phyloP scores from a whole-genome alignment of 92 coral and sea anemone species.

The Phenganax subtilis region DNA sequence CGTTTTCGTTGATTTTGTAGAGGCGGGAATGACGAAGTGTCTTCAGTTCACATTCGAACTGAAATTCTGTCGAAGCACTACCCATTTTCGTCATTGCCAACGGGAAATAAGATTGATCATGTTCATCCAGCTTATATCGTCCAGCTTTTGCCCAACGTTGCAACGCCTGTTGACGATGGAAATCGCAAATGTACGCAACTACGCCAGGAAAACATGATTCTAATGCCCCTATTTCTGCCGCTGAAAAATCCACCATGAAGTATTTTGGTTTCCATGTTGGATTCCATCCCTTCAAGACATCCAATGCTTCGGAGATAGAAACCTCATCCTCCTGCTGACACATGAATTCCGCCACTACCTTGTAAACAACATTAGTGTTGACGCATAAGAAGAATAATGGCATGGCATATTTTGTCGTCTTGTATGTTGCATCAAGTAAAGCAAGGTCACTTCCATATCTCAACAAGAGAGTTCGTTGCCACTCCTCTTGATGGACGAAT shows the following conservation, averaged over 20 bases:
- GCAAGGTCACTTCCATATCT: slow-evolving; percentile 16
- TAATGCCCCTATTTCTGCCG: slow-evolving; percentile 48
- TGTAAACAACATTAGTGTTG: slow-evolving; percentile 15
- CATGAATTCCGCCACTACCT: slow-evolving; percentile 10
- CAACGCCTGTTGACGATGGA: slow-evolving; percentile 48
- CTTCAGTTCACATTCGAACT: slow-evolving; percentile 3
- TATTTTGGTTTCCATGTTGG: slow-evolving; percentile 45
- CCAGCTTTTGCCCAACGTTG: slow-evolving; percentile 39
- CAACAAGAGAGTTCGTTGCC: slow-evolving; percentile 2
- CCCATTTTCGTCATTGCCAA: slow-evolving; percentile 15
- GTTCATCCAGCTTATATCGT: slow-evolving; percentile 24
- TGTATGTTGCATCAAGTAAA: slow-evolving; percentile 14
- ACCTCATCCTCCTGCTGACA: slow-evolving; percentile 12
- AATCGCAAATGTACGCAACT: slow-evolving; percentile 50
- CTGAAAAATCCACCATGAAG: slow-evolving; percentile 47
- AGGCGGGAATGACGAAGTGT: slow-evolving; percentile 20
- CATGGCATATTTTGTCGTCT: slow-evolving; percentile 20
- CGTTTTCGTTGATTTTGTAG: slow-evolving; percentile 22
- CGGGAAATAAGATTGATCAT: slow-evolving; percentile 24
- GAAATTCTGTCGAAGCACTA: slow-evolving; percentile 8
- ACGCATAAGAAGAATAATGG: slow-evolving; percentile 14
- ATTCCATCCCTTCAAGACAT: slow-evolving; percentile 45
- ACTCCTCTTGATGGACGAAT: not conserved
- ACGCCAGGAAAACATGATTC: slow-evolving; percentile 38
- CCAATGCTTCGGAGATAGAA: slow-evolving; percentile 47